Conservation (phyloP, 2,888 invertebrate species). For the Catotricha subobsoleta region DNA sequence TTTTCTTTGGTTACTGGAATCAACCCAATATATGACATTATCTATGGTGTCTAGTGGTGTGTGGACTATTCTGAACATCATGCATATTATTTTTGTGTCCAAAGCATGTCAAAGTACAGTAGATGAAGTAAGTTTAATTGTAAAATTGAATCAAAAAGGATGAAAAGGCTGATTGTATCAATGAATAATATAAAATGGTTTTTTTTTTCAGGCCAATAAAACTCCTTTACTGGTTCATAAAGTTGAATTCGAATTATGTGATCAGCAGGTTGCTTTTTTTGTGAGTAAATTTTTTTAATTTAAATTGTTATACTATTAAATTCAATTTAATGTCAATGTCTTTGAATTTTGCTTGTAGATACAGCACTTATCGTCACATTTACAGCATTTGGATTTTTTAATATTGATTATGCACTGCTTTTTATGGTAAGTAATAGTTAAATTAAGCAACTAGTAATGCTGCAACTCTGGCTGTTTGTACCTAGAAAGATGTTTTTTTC, state of each 20-base stretch:
- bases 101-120: conserved; percentile 22
- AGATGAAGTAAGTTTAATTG: conserved; percentile 23
- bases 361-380: conserved; percentile 31
- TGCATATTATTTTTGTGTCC: conserved; percentile 19
- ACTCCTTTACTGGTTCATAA: conserved; percentile 28
- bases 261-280: no score
- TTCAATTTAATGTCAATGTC: conserved; percentile 11
- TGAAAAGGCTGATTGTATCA: no score
- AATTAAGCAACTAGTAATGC: no score
- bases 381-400: conserved; percentile 33
- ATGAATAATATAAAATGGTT: no score
- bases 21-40: conserved; percentile 12
- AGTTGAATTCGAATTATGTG: conserved; percentile 23
- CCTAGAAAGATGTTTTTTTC: no score
- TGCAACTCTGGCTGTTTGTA: no score
- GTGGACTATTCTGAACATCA: conserved; percentile 23
- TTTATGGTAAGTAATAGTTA: conserved; percentile 31
- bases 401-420: conserved; percentile 29
- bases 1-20: conserved; percentile 20
- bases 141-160: no score
- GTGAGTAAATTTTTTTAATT: no score
- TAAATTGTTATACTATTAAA: conserved; percentile 29
- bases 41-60: conserved; percentile 17
- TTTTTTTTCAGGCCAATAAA: conserved; percentile 30
- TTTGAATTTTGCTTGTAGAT: conserved; percentile 23